Evolutionary conservation across 2,888 invertebrate genomes (phyloP).

Genomic region (Lithophane socia): DNA sequence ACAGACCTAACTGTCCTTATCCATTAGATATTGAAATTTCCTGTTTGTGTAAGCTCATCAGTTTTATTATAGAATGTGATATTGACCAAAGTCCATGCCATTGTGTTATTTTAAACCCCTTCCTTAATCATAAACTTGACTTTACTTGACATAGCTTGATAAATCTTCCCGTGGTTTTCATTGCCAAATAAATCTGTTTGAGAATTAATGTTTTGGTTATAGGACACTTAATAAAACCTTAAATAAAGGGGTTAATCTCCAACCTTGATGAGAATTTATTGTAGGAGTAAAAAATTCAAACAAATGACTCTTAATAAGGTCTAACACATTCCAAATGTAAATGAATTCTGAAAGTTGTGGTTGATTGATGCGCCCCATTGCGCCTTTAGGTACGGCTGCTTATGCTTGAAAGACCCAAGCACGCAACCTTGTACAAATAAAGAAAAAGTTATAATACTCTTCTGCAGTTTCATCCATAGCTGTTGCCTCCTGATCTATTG

Average conservation of each 20-base stretch:
- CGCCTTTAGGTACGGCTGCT: slow-evolving; percentile 60
- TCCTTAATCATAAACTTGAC: slow-evolving; percentile 32
- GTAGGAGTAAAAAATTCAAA: slow-evolving; percentile 44
- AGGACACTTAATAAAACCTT: slow-evolving; percentile 16
- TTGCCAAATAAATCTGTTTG: slow-evolving; percentile 32
- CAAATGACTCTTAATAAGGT: slow-evolving; percentile 38
- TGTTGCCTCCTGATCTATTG: slow-evolving; percentile 55
- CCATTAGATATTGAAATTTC: slow-evolving; percentile 69
- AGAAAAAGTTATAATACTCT: slow-evolving; percentile 30
- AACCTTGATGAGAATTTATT: slow-evolving; percentile 42
- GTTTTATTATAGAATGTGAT: slow-evolving; percentile 52
- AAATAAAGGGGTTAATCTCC: slow-evolving; percentile 16
- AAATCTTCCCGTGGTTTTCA: slow-evolving; percentile 29
- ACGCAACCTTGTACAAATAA: slow-evolving; percentile 50
- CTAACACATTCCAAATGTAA: slow-evolving; percentile 59
- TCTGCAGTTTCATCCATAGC: slow-evolving; percentile 21
- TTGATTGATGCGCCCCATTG: slow-evolving; percentile 62
- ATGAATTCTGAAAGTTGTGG: slow-evolving; percentile 48
- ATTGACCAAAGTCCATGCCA: slow-evolving; percentile 34
- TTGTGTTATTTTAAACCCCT: slow-evolving; percentile 36
- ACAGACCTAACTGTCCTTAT: slow-evolving; percentile 56
- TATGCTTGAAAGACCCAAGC: slow-evolving; percentile 49
- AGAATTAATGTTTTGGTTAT: slow-evolving; percentile 25
- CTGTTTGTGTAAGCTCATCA: slow-evolving; percentile 70
- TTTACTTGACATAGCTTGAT: slow-evolving; percentile 25